A percentile compares a stretch with the other conserved stretches of the same genome.
Evolutionary conservation across 2,888 invertebrate genomes (phyloP).

Genomic region (Agrochola circellaris): DNA sequence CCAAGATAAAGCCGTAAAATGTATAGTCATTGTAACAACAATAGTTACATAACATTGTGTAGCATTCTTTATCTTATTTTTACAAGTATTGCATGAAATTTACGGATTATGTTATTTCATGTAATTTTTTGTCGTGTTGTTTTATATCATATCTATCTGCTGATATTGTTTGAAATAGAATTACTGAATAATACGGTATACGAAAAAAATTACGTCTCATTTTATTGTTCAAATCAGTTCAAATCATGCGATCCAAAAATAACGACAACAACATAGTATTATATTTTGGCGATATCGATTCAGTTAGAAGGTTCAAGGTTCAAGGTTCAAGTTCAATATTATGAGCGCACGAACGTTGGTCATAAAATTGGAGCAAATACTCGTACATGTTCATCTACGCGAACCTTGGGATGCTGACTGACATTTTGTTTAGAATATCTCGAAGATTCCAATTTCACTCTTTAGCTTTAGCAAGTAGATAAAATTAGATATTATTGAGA

Average conservation of each 20-base stretch:
- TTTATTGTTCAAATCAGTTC: background rate
- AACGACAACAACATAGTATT: too few species aligned
- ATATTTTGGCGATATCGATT: constrained; percentile 4
- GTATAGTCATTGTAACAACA: background rate
- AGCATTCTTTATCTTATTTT: constrained; percentile 32
- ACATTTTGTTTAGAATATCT: background rate
- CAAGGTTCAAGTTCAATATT: background rate
- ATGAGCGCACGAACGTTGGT: background rate
- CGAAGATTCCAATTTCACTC: background rate
- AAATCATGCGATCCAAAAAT: background rate
- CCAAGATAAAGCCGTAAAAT: background rate
- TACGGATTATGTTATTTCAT: background rate
- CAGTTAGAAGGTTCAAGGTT: constrained; percentile 9
- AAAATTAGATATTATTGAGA: background rate
- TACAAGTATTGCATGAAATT: background rate
- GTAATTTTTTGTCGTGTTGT: background rate
- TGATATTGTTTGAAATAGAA: background rate
- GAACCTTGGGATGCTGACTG: background rate
- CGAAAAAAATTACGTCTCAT: background rate
- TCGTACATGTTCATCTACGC: background rate
- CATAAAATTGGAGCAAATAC: background rate
- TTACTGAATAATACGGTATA: too few species aligned
- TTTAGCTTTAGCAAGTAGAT: background rate
- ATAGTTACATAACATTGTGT: constrained; percentile 15
- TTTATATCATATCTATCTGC: background rate